Evolutionary conservation across 2,797 vertebrate species (phyloP).

Genomic region (Potorous gilbertii): DNA sequence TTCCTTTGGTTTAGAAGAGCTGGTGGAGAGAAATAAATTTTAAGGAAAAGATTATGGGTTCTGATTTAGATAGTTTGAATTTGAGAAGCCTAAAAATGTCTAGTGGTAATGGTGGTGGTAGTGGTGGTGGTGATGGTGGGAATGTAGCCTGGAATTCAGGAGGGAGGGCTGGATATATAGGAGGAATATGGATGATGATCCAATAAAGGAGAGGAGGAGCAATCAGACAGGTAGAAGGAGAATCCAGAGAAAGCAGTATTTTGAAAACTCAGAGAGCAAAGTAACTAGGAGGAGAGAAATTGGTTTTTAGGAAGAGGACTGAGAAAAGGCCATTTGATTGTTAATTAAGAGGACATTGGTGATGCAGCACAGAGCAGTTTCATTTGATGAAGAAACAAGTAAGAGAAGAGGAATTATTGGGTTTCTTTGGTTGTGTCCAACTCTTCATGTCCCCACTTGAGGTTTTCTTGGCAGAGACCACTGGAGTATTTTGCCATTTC

Average conservation of each 20-base stretch:
- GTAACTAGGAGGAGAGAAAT: not conserved
- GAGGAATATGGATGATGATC: not conserved
- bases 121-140: too few species aligned
- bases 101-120: too few species aligned
- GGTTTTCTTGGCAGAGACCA: not conserved
- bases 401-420: not conserved
- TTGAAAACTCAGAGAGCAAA: not conserved
- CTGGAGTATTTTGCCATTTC: not conserved
- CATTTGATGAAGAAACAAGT: not conserved
- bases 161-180: not conserved
- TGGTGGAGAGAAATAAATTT: too few species aligned
- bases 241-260: not conserved
- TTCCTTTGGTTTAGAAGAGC: too few species aligned
- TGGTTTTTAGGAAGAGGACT: not conserved
- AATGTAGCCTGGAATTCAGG: too few species aligned
- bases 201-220: not conserved
- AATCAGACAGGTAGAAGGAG: too few species aligned
- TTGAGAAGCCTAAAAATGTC: too few species aligned
- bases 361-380: not conserved
- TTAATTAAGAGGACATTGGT: not conserved
- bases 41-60: too few species aligned
- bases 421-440: not conserved
- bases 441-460: not conserved
- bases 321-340: not conserved
- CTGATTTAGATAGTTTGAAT: too few species aligned